Base-by-base conservation (phyloP, 2,888 invertebrate species). In the Opisthograptis luteolata region DNA sequence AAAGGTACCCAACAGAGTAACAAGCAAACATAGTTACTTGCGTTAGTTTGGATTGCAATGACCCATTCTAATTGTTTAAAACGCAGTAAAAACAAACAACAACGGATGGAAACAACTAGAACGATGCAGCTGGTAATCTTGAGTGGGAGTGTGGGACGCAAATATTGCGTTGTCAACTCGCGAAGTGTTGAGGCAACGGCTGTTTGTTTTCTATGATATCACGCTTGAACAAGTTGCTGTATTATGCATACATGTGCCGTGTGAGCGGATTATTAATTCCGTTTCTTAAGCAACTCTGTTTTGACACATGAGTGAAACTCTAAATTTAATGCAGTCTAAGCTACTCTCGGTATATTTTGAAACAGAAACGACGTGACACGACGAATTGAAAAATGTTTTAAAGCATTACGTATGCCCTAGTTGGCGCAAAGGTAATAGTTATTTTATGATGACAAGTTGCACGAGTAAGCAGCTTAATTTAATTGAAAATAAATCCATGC, bases 121-220 rank as follows among this genome's bases (percentile, higher is more conserved):
- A n/a, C 14, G 22, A 30, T 8, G 7, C 31, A 22, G 22, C 22
- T 22, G 22, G n/a, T 1, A 22, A 22, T 22, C 22, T 27, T 12
- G 27, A 10, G 10, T 10, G 12, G 28, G 15, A 31, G 34, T 55
- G 51, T 40, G 44, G 43, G 42, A 41, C 28, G 50, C 49, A 54
- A 62, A 59, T 62, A 59, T 57, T 49, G 48, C 40, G 51, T 48
- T 47, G 58, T 58, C 53, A 49, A 41, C 41, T 50, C 24, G 22
- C 40, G 25, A 49, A 47, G 47, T 49, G 55, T 44, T 37, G 31
- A 40, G 44, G 41, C 43, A 44, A 34, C 40, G 20, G 35, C 50
- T 55, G 51, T 55, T 58, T 60, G 54, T 47, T 58, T 49, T 54
- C 39, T 43, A 36, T 43, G 42, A 56, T 56, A 46, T 45, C 44